Percentiles rank a stretch among this genome's conserved stretches.
These are phyloP conservation scores for Pituophis catenifer DNA, from an alignment of 2,113 vertebrate genomes.

Conservation along the genomic window DNA sequence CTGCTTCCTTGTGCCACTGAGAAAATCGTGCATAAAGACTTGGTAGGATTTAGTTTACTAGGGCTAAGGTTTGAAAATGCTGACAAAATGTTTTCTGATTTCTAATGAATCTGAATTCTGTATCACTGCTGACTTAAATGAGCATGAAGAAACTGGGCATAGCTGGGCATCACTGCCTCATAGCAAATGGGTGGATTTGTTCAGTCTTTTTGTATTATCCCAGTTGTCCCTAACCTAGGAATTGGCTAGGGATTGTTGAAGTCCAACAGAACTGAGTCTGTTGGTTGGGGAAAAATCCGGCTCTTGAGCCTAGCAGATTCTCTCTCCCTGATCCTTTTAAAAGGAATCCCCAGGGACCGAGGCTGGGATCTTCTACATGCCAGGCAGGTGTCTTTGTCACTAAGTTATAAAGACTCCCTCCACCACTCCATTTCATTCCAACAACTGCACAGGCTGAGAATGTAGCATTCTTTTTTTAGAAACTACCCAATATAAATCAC, in stretches of 20 bases:
- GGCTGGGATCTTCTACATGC: not conserved
- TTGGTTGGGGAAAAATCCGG: not conserved
- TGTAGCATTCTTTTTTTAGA: not conserved
- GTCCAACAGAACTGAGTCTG: not conserved
- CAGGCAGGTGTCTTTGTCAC: not conserved
- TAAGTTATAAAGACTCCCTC: not conserved
- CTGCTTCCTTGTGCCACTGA: conserved; percentile 8
- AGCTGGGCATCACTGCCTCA: not conserved
- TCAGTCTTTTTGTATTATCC: not conserved
- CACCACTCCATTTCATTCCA: not conserved
- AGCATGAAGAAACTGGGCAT: not conserved
- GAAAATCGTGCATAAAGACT: not conserved
- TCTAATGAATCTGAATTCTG: not conserved
- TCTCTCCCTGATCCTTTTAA: not conserved
- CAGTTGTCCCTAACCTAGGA: not conserved
- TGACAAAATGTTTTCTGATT: not conserved
- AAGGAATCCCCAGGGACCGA: not conserved
- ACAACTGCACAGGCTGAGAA: not conserved
- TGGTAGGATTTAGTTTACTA: not conserved
- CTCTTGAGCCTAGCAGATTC: not conserved
- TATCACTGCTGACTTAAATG: not conserved
- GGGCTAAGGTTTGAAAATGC: not conserved
- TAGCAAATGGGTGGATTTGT: not conserved
- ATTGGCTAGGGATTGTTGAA: not conserved
- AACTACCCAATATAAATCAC: not conserved